phyloP scores from a whole-genome alignment of 2,113 vertebrate genomes.

The Vimba vimba region DNA sequence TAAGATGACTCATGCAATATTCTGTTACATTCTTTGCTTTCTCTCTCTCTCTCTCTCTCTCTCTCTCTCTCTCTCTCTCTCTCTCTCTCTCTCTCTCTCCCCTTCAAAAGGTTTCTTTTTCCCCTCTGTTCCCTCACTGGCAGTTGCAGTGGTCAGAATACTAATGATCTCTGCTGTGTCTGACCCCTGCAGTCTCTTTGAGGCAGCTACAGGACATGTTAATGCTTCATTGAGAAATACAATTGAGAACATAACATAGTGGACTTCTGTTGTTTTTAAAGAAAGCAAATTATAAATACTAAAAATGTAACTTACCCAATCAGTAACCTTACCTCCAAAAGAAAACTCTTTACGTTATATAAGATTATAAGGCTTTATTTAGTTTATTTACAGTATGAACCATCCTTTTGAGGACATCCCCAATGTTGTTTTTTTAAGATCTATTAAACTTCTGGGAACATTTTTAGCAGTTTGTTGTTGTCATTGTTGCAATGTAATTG shows the following conservation, averaged over 20 bases:
- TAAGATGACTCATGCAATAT: conserved; percentile 16
- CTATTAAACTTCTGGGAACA: background rate
- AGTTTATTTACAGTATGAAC: background rate
- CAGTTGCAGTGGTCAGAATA: conserved; percentile 23
- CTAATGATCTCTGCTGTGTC: background rate
- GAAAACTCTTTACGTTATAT: background rate
- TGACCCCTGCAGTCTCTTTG: conserved; percentile 25
- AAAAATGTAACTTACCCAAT: background rate
- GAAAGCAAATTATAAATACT: background rate
- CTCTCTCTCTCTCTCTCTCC: background rate
- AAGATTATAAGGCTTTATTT: background rate
- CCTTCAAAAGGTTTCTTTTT: background rate
- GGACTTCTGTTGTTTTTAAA: background rate
- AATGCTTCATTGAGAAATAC: background rate
- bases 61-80: background rate
- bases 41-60: background rate
- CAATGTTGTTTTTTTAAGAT: background rate
- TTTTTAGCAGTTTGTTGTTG: background rate
- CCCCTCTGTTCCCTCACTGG: background rate
- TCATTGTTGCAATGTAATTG: background rate
- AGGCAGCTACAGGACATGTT: background rate
- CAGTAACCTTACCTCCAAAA: background rate
- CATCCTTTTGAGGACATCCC: background rate
- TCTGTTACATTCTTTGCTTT: background rate
- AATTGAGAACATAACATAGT: background rate